phyloP scores from a whole-genome alignment of 2,888 invertebrate genomes.

The Drosophila macrothrix region DNA sequence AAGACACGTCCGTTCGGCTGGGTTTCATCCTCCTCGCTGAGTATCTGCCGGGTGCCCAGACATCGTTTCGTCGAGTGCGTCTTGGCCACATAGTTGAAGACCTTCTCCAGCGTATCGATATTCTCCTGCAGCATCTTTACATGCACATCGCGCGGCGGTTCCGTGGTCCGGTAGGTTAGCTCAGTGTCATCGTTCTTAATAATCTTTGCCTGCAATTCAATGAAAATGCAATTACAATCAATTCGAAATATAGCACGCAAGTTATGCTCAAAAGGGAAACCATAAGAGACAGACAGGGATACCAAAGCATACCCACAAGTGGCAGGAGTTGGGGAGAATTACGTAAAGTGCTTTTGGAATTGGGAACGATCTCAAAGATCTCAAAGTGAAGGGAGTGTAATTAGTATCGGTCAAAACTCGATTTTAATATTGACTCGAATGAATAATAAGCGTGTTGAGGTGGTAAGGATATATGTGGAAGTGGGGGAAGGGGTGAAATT shows the following conservation, averaged over 20 bases:
- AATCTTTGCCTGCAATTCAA: conserved; percentile 88
- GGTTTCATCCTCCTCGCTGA: conserved; percentile 96
- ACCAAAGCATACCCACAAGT: conserved; percentile 2
- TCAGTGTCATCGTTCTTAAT: conserved; percentile 88
- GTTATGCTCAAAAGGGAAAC: background rate
- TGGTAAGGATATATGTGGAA: conserved; percentile 3
- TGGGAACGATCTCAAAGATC: background rate
- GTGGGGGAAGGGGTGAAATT: background rate
- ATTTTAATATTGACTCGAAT: background rate
- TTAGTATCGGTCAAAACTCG: conserved; percentile 6
- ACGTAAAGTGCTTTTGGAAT: background rate
- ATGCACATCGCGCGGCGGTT: conserved; percentile 90
- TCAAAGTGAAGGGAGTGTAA: background rate
- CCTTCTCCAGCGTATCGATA: conserved; percentile 92
- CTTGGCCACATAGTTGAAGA: conserved; percentile 92
- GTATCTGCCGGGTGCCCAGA: conserved; percentile 95
- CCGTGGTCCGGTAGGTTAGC: conserved; percentile 90
- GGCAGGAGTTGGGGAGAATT: background rate
- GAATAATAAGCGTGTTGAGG: background rate
- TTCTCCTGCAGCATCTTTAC: conserved; percentile 90
- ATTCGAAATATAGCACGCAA: background rate
- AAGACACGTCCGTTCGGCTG: conserved; percentile 98
- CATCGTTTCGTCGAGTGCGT: conserved; percentile 91
- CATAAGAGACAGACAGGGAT: background rate
- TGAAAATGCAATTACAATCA: background rate